Percentiles rank a stretch among this genome's conserved stretches.
phyloP scores from a whole-genome alignment of 2,113 vertebrate genomes.

The Pholis gunnellus region DNA sequence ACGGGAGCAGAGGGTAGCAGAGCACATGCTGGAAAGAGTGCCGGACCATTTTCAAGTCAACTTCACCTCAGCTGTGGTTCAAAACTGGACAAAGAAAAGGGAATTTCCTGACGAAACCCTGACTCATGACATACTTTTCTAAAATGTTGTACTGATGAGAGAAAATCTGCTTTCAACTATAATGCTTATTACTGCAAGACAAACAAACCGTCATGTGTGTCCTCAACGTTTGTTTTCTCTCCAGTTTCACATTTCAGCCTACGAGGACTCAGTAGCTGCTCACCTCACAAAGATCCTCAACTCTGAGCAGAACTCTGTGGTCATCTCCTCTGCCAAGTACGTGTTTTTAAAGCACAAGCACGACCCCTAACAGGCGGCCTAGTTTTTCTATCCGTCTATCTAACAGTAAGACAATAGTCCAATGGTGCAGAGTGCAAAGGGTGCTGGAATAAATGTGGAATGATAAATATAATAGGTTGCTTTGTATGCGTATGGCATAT shows the following conservation, averaged over 20 bases:
- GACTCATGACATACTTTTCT: neutral
- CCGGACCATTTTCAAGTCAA: constrained; percentile 25
- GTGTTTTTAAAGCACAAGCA: constrained; percentile 43
- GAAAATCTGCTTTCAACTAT: neutral
- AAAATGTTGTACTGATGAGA: neutral
- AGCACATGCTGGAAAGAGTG: constrained; percentile 6
- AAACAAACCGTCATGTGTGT: too few relatives aligned
- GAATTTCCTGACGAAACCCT: neutral
- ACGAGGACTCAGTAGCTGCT: constrained; percentile 95
- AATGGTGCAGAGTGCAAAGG: neutral
- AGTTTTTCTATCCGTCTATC: too few relatives aligned
- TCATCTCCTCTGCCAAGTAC: constrained; percentile 97
- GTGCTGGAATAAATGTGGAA: neutral
- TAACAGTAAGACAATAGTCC: neutral
- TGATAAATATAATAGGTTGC: neutral
- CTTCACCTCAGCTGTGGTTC: constrained; percentile 3
- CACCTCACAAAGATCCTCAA: constrained; percentile 98
- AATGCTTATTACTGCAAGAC: too few relatives aligned
- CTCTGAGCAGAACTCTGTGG: constrained; percentile 95
- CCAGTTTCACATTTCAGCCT: constrained; percentile 92
- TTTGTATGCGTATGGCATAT: neutral
- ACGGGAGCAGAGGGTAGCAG: neutral
- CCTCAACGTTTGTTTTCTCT: neutral
- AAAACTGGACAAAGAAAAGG: neutral
- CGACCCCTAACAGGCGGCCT: too few relatives aligned